A percentile compares a stretch with the other conserved stretches of the same genome.
Evolutionary conservation across 2,888 invertebrate species (phyloP).

Genomic region (Polydrusus tereticollis): DNA sequence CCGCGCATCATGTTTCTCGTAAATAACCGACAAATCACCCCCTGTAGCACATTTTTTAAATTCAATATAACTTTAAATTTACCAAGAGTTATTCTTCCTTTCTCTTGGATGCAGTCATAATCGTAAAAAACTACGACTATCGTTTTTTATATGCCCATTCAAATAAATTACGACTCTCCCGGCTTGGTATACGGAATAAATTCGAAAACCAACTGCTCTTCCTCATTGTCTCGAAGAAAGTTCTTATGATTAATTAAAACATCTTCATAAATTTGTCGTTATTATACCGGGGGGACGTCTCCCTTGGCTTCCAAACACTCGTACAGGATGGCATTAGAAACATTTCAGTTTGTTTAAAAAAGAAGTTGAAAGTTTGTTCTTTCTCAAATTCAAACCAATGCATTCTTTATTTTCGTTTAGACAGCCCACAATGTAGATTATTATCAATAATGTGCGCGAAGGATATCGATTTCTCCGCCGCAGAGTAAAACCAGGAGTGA

Average conservation of each 20-base stretch:
- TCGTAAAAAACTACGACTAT: slow-evolving; percentile 50
- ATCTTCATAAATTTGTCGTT: slow-evolving; percentile 60
- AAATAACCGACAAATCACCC: slow-evolving; percentile 10
- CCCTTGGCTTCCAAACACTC: slow-evolving; percentile 43
- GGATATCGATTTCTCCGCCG: no score
- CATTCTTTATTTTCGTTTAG: no score
- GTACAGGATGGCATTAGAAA: background rate
- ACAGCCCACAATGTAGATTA: no score
- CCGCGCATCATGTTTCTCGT: slow-evolving; percentile 7
- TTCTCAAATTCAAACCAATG: no score
- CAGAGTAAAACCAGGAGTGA: no score
- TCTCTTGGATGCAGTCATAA: slow-evolving; percentile 35
- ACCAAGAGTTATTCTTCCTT: slow-evolving; percentile 36
- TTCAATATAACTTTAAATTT: slow-evolving; percentile 35
- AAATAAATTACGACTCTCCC: slow-evolving; percentile 44
- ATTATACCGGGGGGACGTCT: slow-evolving; percentile 55
- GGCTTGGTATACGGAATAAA: slow-evolving; percentile 37
- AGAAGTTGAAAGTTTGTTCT: no score
- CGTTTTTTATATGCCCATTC: slow-evolving; percentile 46
- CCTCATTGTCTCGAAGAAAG: slow-evolving; percentile 41
- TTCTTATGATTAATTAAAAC: slow-evolving; percentile 61
- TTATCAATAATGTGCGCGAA: no score
- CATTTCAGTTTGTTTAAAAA: no score
- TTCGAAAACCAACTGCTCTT: slow-evolving; percentile 45
- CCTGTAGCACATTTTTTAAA: slow-evolving; percentile 20